Base-by-base conservation (phyloP, 2,113 vertebrate species). In the Sebastes fasciatus region DNA sequence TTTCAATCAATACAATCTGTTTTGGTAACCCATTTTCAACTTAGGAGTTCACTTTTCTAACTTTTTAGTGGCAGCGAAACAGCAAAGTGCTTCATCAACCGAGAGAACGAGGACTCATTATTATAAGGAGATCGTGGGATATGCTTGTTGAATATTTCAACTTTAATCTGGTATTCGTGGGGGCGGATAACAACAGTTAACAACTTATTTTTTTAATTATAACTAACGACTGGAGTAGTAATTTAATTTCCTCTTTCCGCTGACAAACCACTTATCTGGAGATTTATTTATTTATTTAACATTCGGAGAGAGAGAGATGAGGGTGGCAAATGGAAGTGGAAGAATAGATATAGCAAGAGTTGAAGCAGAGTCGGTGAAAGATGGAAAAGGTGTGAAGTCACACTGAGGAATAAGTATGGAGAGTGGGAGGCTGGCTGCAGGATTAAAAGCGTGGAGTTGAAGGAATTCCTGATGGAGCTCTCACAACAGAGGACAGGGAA, bases 211-310 rank as follows among this genome's bases (percentile, higher is more conserved):
- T 48, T 48, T 74, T 51, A 77, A 45, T 65, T 65, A 13, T 26
- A 76, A 87, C 61, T 77, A 76, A 84, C 63, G 54, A 66, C 51
- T 84, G 55, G 55, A 76, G 51, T 55, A 43, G 77, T 57, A 40
- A 69, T 84, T 84, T 78, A 68, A 63, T 77, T 64, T 74, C 49
- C 40, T 66, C 55, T 60, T 23, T 64, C 40, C 0, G 4, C 42
- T 64, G 54, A 83, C 64, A 63, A 70, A 80, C 52, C 26, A 75
- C 57, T 65, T 40, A 46, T 69, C 54, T 72, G 62, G 57, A 74
- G 6, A 77, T 77, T 65, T 46, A 21, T 80, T 46, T 70, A 74
- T 48, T 77, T 46, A 57, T 54, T 73, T 46, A 48, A 83, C 46
- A 26, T 26, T 26, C 26, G 26, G 8, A 63, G 19, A 64, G 57